Evolutionary conservation across 2,888 invertebrate species (phyloP).

Genomic region (Amblyteles armatorius): DNA sequence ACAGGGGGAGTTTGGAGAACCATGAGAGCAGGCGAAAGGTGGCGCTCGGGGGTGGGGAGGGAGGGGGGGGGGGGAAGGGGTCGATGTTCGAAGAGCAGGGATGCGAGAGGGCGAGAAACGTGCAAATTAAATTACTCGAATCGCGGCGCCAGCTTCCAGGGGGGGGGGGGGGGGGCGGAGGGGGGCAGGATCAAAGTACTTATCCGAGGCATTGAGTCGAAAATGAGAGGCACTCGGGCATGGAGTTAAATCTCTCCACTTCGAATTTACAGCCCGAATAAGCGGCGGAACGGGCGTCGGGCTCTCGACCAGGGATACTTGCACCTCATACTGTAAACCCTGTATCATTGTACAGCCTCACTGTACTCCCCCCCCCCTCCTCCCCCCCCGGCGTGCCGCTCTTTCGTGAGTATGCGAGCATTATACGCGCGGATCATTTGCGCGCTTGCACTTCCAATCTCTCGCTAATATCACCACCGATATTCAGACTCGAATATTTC

Average conservation of each 20-base stretch:
- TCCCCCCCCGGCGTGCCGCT: not conserved
- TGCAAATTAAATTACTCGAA: slow-evolving; percentile 66
- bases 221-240: slow-evolving; percentile 65
- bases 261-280: slow-evolving; percentile 61
- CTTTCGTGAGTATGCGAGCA: not conserved
- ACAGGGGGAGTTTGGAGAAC: not conserved
- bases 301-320: slow-evolving; percentile 18
- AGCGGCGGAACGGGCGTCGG: slow-evolving; percentile 34
- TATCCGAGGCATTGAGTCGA: slow-evolving; percentile 65
- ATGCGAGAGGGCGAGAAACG: slow-evolving; percentile 45
- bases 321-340: slow-evolving; percentile 28
- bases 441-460: not conserved
- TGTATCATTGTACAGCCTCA: not conserved
- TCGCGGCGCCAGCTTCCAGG: not conserved
- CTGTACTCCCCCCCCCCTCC: not conserved
- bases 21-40: slow-evolving; percentile 33
- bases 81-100: slow-evolving; percentile 28
- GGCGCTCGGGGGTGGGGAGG: not conserved
- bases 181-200: slow-evolving; percentile 60
- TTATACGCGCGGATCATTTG: not conserved
- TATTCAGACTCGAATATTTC: not conserved
- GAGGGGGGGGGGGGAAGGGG: not conserved
- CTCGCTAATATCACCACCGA: not conserved
- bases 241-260: slow-evolving; percentile 65
- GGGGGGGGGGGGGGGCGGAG: slow-evolving; percentile 8